Evolutionary conservation across 2,797 vertebrate species (phyloP).

Genomic region (Pangasius larnaudii): DNA sequence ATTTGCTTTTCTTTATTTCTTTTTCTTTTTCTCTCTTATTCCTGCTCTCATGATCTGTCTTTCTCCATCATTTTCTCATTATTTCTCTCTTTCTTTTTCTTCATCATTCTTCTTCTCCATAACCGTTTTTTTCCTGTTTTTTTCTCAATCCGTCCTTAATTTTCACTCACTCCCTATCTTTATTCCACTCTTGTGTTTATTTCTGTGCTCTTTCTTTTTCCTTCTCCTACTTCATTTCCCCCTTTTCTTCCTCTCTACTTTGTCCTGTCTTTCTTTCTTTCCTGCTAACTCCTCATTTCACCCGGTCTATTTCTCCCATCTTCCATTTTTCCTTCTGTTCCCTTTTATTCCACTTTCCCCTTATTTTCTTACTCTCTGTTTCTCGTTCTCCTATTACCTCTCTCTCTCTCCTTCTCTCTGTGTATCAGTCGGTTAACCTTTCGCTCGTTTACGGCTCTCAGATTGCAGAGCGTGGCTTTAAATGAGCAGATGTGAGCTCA

Average conservation of each 20-base stretch:
- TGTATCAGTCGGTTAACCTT: slow-evolving; percentile 41
- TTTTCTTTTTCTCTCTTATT: background rate
- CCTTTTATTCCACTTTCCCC: background rate
- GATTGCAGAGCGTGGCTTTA: slow-evolving; percentile 41
- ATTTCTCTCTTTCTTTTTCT: too few species aligned
- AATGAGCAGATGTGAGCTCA: slow-evolving; percentile 52
- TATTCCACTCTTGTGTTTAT: background rate
- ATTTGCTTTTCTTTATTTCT: background rate
- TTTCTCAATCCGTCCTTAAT: background rate
- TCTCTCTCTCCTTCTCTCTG: slow-evolving; percentile 6
- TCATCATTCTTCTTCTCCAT: background rate
- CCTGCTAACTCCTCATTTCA: background rate
- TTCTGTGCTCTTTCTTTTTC: background rate
- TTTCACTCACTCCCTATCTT: background rate
- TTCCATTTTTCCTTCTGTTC: background rate
- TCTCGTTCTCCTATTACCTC: background rate
- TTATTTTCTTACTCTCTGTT: background rate
- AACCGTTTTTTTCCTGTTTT: too few species aligned
- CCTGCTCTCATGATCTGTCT: background rate
- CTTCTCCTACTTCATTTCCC: background rate
- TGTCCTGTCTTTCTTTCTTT: slow-evolving; percentile 14
- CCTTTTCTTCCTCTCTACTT: background rate
- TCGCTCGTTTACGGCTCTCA: slow-evolving; percentile 48
- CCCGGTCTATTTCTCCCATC: slow-evolving; percentile 9
- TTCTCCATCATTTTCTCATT: background rate